Evolutionary conservation across 2,797 vertebrate genomes (phyloP).

Genomic region (Epinephelus malabaricus): DNA sequence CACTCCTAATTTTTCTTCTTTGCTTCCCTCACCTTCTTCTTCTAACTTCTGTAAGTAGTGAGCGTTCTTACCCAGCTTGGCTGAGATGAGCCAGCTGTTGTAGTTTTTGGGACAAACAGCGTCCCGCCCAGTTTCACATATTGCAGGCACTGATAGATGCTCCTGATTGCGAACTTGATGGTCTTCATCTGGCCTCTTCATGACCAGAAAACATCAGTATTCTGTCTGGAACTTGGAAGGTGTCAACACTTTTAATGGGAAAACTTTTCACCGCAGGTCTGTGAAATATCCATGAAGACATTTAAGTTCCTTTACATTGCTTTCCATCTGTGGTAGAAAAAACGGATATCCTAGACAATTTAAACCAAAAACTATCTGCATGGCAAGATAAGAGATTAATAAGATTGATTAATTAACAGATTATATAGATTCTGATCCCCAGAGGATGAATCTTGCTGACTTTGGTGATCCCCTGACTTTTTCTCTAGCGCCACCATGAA

Average conservation of each 20-base stretch:
- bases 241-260: background rate
- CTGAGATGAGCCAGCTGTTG: slow-evolving; percentile 61
- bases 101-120: slow-evolving; percentile 9
- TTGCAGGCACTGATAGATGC: background rate
- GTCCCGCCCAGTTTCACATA: background rate
- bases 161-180: slow-evolving; percentile 14
- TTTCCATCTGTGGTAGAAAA: slow-evolving; percentile 1
- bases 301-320: background rate
- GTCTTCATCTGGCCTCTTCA: slow-evolving; percentile 23
- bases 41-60: slow-evolving; percentile 12
- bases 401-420: too few species aligned
- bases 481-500: background rate
- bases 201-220: background rate
- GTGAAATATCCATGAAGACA: background rate
- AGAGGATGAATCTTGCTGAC: background rate
- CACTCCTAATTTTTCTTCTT: slow-evolving; percentile 47
- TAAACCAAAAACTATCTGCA: background rate
- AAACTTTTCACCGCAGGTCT: background rate
- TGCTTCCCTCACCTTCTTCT: slow-evolving; percentile 32
- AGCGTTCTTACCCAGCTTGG: slow-evolving; percentile 29
- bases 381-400: background rate
- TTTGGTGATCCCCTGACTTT: background rate
- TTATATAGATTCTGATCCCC: background rate
- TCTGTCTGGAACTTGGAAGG: background rate
- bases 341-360: background rate